These are phyloP conservation scores for Cephalopachus bancanus DNA, from an alignment of 2,797 vertebrate species.

Conservation along the genomic window DNA sequence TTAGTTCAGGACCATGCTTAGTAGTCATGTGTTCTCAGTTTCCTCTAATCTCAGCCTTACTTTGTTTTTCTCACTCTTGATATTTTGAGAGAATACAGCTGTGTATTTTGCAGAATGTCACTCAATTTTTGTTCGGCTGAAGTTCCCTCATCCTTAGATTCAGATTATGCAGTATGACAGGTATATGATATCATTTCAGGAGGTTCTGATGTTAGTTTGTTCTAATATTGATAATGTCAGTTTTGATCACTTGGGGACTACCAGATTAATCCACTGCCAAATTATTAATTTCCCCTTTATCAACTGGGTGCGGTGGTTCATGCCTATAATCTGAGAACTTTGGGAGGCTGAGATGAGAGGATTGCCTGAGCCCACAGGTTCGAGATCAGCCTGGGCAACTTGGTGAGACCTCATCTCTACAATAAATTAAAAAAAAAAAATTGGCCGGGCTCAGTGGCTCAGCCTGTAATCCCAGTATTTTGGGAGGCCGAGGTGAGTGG, in stretches of 20 bases:
- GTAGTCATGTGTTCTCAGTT: background rate
- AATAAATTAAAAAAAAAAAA: too few species aligned
- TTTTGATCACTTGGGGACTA: conserved; percentile 14
- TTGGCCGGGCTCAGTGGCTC: too few species aligned
- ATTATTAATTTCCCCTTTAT: background rate
- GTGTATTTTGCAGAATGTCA: background rate
- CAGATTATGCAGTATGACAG: background rate
- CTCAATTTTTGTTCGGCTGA: background rate
- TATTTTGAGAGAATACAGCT: background rate
- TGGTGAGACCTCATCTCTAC: too few species aligned
- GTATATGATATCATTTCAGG: background rate
- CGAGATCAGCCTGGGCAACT: too few species aligned
- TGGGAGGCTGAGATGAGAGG: too few species aligned
- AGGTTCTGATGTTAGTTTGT: background rate
- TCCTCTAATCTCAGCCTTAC: background rate
- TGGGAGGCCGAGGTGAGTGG: too few species aligned
- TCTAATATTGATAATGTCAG: background rate
- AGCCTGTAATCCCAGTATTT: too few species aligned
- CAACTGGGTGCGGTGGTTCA: too few species aligned
- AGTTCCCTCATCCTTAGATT: background rate
- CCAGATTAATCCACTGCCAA: background rate
- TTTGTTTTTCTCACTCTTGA: background rate
- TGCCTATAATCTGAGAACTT: too few species aligned
- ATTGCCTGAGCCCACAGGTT: too few species aligned
- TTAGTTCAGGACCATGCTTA: background rate